Conservation (phyloP, 2,888 invertebrate species). For the Andrena chrysosceles region DNA sequence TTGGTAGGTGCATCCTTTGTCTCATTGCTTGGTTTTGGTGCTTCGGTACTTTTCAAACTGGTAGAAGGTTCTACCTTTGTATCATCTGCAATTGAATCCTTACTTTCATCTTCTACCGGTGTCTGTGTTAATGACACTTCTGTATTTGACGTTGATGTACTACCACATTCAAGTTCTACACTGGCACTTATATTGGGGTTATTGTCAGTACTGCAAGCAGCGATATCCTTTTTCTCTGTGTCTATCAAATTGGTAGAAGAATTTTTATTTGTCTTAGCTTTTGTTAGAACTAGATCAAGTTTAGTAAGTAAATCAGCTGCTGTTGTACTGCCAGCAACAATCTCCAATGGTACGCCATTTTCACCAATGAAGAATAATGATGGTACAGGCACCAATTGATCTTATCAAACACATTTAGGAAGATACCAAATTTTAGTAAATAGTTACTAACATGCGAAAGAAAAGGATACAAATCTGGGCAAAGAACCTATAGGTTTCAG, state of each 20-base stretch:
- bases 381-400: constrained; percentile 91
- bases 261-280: constrained; percentile 84
- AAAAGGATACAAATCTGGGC: constrained; percentile 94
- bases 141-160: constrained; percentile 18
- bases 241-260: constrained; percentile 74
- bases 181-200: constrained; percentile 20
- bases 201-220: constrained; percentile 4
- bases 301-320: constrained; percentile 88
- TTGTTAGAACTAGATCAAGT: constrained; percentile 88
- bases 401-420: constrained; percentile 82
- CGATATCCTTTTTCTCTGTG: constrained; percentile 71
- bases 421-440: constrained; percentile 24
- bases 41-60: constrained; percentile 29
- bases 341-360: constrained; percentile 92
- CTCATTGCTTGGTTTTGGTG: constrained; percentile 12
- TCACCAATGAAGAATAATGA: constrained; percentile 95
- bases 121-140: constrained; percentile 7
- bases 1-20: constrained; percentile 14
- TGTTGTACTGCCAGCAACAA: constrained; percentile 89
- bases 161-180: constrained; percentile 28
- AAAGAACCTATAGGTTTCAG: constrained; percentile 92
- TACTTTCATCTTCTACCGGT: constrained; percentile 16
- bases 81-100: constrained; percentile 11
- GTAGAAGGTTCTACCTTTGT: constrained; percentile 45
- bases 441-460: neutral